Base-by-base conservation (phyloP, 2,113 vertebrate genomes). In the Callithrix jacchus region DNA sequence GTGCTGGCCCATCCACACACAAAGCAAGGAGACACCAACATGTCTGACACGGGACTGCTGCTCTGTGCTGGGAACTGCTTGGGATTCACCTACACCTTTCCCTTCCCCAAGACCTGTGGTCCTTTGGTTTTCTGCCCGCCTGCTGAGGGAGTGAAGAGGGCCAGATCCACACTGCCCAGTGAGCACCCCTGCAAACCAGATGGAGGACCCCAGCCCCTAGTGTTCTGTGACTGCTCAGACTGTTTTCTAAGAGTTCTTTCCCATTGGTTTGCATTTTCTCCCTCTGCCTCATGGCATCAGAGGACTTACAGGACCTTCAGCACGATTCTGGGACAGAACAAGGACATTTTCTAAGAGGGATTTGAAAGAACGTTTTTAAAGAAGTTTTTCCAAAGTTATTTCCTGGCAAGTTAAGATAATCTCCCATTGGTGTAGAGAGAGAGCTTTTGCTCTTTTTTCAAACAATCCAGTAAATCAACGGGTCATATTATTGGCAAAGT, bases 381-480 rank as follows among this genome's bases (percentile, higher is more conserved):
- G 6, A 30, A 64, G 17, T 11, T 71, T 89, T 64, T 52, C 27
- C 40, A 82, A 93, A 37, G 10, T 99, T 99, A 98, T 99, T 99
- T 99, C 98, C 98, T 99, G 98, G 98, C 98, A 99, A 98, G 98
- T 99, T 99, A 99, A 99, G 99, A 99, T 99, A 99, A 99, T 99
- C 99, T 99, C 98, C 99, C 99, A 98, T 98, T 98, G 95, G 98
- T 97, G 98, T 98, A 98, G 77, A 27, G 80, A 27, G 97, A 98
- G 98, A 98, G 98, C 98, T 95, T 95, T 84, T 96, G 88, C 66
- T 96, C 91, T 89, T 89, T 84, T 84, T 94, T 96, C 87, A 95
- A 95, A 92, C 95, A 98, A 94, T 73, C 89, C 93, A 96, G 76
- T 96, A 98, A 98, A 98, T 98, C 98, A 97, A 97, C 88, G 71